Evolutionary conservation across 2,797 vertebrate species (phyloP), one percentile per base, ranked within the genome.

Genomic region (Crax fasciolata): DNA sequence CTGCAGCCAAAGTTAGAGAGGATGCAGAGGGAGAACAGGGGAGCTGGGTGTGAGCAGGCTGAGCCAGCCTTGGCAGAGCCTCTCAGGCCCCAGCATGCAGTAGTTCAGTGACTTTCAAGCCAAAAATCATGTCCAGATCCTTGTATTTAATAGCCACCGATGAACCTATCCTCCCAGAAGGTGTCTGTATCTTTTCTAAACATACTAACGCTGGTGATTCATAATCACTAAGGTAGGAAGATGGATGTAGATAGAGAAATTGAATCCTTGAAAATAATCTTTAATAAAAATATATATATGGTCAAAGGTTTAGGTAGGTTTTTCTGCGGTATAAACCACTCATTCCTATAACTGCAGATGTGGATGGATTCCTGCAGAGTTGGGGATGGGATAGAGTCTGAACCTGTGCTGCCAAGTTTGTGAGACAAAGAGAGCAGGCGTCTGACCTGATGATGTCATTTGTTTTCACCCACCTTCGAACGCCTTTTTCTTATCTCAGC

Each of bases 391-490:
- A 15, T 49, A 28, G 71, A 87, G 52, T 35, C 76, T n/a, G 15
- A 55, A 76, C 67, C 49, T 87, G 63, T 43, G 10, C 35, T 88
- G 67, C 83, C 89, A 91, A 87, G 61, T 38, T 59, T 74, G 19
- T 24, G 61, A 94, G 85, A 84, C 91, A 93, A 90, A 86, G 67
- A 44, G 62, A 91, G 19, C 49, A 59, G 43, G 43, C 4, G 15
- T 17, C 32, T 94, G 89, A 79, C 67, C 85, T 74, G 67, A 63
- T 90, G 61, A 84, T 68, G 74, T 93, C 6, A 90, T 94, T 57
- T 94, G 48, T 95, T 94, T 95, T 93, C 48, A 41, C 27, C 77
- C 59, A 87, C 35, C 62, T 93, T 89, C 84, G 41, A 81, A 93
- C 91, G 27, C 15, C 13, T 51, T 74, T 63, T 83, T 54, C 63